Evolutionary conservation across 1,140 invertebrate genomes (phyloP).

Genomic region (Thaumetopoea pityocampa): DNA sequence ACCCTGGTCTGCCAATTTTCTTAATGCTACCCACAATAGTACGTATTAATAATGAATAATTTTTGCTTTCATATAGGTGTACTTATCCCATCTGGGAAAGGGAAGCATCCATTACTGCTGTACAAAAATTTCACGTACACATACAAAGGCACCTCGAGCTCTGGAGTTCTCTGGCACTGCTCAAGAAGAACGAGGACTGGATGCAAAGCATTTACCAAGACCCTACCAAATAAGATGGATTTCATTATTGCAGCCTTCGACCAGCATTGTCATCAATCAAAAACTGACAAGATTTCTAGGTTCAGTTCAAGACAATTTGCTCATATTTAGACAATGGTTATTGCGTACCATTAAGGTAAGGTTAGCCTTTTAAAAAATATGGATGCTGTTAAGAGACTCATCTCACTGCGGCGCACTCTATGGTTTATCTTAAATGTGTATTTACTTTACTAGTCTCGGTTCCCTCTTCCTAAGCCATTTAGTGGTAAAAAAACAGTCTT

Average conservation of each 20-base stretch:
- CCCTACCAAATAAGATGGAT: slow-evolving; percentile 12
- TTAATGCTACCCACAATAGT: too few species aligned
- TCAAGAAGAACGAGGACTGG: slow-evolving; percentile 43
- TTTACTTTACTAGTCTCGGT: too few species aligned
- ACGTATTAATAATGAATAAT: neutral
- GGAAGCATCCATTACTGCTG: slow-evolving; percentile 48
- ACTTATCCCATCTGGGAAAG: slow-evolving; percentile 49
- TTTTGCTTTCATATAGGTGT: slow-evolving; percentile 13
- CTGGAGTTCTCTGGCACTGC: slow-evolving; percentile 49
- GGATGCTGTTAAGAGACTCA: too few species aligned
- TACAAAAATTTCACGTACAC: slow-evolving; percentile 47
- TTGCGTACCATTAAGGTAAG: too few species aligned
- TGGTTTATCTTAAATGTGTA: too few species aligned
- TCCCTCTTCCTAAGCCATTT: too few species aligned
- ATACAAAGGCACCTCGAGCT: slow-evolving; percentile 36
- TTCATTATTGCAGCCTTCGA: slow-evolving; percentile 4
- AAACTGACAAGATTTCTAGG: neutral
- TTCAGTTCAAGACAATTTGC: neutral
- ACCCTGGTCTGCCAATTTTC: too few species aligned
- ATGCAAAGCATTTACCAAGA: slow-evolving; percentile 46
- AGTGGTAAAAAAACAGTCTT: too few species aligned
- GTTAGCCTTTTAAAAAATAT: too few species aligned
- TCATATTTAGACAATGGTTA: neutral
- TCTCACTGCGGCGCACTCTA: too few species aligned
- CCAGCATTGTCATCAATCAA: slow-evolving; percentile 8